Base-by-base conservation (phyloP, 2,888 invertebrate genomes). In the Melanchra persicariae region DNA sequence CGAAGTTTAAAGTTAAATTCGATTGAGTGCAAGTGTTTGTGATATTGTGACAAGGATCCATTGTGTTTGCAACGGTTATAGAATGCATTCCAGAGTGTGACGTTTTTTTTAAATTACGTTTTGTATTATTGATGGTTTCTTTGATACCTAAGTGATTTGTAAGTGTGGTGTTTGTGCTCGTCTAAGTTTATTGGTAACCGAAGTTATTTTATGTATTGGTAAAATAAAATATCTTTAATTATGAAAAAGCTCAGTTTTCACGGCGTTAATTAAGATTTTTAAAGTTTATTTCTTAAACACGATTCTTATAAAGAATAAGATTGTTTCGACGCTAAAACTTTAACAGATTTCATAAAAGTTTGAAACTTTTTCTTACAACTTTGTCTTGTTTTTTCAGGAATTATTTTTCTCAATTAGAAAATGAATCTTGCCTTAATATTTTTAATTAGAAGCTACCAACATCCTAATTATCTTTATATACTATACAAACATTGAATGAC, bases 111-210 rank as follows among this genome's bases (percentile, higher is more conserved):
- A n/a, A 70, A 77, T 80, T 68, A 70, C 24, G 77, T 77, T 80
- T 80, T 80, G 81, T 77, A 85, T 86, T 86, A 85, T 88, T 84
- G 84, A 87, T 88, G 87, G 88, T 85, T 87, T 84, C 81, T 84
- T 81, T 83, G 79, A 71, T 65, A 81, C 83, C 73, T 79, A 76
- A 83, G 74, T 81, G 76, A 49, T 73, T 15, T 43, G 4, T 34
- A 22, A 40, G 45, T 51, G 65, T 79, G 64, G 47, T 24, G 30
- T 51, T 40, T 63, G 49, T 64, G 73, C 30, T 55, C 37, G 17
- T 34, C 17, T 63, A 22, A 30, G 40, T 45, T 49, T 59, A 60
- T 64, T 73, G 82, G 79, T 82, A 77, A 82, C 4, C 0, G 22
- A 15, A 51, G 7, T 54, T 34, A 34, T 30, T 45, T 45, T 40